Base-by-base conservation (phyloP, 2,888 invertebrate species). In the Invenusta paracnida region DNA sequence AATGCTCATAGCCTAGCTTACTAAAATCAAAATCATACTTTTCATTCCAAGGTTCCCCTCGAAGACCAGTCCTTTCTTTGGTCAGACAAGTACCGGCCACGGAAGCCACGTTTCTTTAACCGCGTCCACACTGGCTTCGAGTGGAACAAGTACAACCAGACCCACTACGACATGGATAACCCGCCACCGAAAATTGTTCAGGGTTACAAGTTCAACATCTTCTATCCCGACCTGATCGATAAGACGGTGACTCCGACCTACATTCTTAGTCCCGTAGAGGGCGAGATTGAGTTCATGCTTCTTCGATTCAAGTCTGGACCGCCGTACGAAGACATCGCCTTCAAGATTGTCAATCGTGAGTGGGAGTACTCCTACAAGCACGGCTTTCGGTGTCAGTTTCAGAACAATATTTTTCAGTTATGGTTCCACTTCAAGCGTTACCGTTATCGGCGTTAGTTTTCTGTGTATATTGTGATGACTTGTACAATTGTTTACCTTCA, bases 121-220 rank as follows among this genome's bases (percentile, higher is more conserved):
- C 92, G 93, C 87, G 93, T 94, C 2, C 93, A 93, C 88, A 93
- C 93, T 0, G 99, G 99, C 23, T 99, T 99, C 92, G 99, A 99
- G 90, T 99, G 99, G 99, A 99, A 99, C 93, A 99, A 99, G 92
- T 99, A 99, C 92, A 99, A 99, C 93, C 99, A 99, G 92, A 99
- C 99, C 0, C 99, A 99, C 93, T 99, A 99, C 92, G 99, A 99
- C 92, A 97, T 98, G 95, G 99, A 99, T 92, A 99, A 99, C 93
- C 99, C 99, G 84, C 99, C 99, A 5, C 99, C 99, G 0, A 99
- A 99, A 93, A 98, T 99, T 90, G 99, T 99, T 0, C 99, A 99
- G 92, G 99, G 99, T 2, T 99, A 99, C 93, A 98, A 99, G 92
- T 99, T 99, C 92, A 99, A 99, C 92, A 99, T 99, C 89, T 99